A percentile compares a stretch with the other conserved stretches of the same genome.
Conservation (phyloP, 2,797 vertebrate species). For the Xiphophorus birchmanni region DNA sequence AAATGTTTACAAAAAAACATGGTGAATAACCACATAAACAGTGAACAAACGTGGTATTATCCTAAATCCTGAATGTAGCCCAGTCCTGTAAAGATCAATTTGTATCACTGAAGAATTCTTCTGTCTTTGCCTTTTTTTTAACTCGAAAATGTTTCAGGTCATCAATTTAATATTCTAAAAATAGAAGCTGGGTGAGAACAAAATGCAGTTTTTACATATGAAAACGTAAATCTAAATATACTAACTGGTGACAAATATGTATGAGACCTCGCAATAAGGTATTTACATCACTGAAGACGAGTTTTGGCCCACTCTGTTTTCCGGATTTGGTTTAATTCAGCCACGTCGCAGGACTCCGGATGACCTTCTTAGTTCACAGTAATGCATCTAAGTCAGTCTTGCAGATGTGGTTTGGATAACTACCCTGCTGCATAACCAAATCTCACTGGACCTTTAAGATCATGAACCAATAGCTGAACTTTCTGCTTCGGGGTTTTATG, state of each 20-base stretch:
- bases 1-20: conserved; percentile 21
- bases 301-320: not conserved
- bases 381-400: not conserved
- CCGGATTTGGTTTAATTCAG: not conserved
- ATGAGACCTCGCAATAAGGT: not conserved
- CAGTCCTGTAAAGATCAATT: not conserved
- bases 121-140: not conserved
- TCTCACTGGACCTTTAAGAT: not conserved
- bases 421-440: not conserved
- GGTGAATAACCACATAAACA: conserved; percentile 12
- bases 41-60: not conserved
- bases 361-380: not conserved
- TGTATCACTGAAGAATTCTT: not conserved
- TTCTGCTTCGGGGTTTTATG: not conserved
- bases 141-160: not conserved
- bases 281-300: not conserved
- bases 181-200: not conserved
- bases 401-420: not conserved
- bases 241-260: not conserved
- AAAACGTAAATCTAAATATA: not conserved
- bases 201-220: not conserved
- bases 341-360: not conserved
- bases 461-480: not conserved
- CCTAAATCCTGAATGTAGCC: not conserved
- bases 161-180: not conserved